These are phyloP conservation scores for Morpho helenor DNA, from an alignment of 2,888 invertebrate genomes.

Conservation along the genomic window DNA sequence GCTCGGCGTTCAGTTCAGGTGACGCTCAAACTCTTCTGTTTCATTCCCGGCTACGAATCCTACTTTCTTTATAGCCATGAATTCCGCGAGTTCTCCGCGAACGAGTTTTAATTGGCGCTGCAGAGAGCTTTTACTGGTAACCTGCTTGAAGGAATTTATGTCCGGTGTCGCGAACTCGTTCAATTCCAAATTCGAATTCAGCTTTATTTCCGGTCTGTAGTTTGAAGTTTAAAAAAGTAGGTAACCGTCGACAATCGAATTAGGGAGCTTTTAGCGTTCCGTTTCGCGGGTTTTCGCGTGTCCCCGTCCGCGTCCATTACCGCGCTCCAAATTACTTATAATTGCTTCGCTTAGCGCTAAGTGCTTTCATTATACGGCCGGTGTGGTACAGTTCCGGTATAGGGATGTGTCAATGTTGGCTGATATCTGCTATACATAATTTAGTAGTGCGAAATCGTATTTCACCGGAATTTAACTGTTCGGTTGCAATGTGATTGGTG, in stretches of 20 bases:
- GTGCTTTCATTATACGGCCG: constrained; percentile 71
- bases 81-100: constrained; percentile 57
- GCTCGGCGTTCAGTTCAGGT: constrained; percentile 76
- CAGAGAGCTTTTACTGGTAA: constrained; percentile 52
- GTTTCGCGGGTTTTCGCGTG: constrained; percentile 76
- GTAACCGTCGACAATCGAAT: constrained; percentile 69
- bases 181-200: constrained; percentile 22
- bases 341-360: constrained; percentile 78
- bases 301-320: constrained; percentile 76
- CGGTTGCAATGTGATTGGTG: constrained; percentile 28
- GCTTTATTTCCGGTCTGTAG: constrained; percentile 41
- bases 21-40: constrained; percentile 73
- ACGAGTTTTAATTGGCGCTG: constrained; percentile 65
- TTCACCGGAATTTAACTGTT: constrained; percentile 25
- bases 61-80: constrained; percentile 72
- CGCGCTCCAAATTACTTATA: constrained; percentile 75
- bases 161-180: constrained; percentile 19
- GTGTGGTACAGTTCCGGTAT: constrained; percentile 55
- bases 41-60: constrained; percentile 61
- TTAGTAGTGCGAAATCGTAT: constrained; percentile 30
- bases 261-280: constrained; percentile 76
- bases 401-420: constrained; percentile 53
- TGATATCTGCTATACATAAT: constrained; percentile 44
- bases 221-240: constrained; percentile 59
- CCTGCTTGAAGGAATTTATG: constrained; percentile 37